A percentile compares a stretch with the other conserved stretches of the same genome.
Evolutionary conservation across 2,888 invertebrate genomes (phyloP).

Genomic region (Brachypterus glaber): DNA sequence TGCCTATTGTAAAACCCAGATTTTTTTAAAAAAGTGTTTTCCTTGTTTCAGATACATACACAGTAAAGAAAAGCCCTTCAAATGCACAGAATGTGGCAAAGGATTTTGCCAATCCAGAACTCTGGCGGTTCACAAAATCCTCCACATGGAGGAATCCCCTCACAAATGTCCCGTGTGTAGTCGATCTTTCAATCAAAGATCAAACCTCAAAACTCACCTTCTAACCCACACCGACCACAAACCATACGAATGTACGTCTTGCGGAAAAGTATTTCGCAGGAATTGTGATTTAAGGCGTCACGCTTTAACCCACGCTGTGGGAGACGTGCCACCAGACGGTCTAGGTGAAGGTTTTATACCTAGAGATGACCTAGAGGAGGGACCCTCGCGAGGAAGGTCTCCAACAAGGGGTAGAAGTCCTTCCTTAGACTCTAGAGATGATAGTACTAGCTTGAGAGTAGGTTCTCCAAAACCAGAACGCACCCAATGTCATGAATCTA

Average conservation of each 20-base stretch:
- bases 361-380: conserved; percentile 40
- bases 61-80: conserved; percentile 97
- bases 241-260: conserved; percentile 35
- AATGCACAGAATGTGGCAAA: conserved; percentile 93
- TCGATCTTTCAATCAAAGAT: conserved; percentile 85
- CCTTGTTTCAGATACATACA: conserved; percentile 74
- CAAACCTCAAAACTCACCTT: conserved; percentile 84
- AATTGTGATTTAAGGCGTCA: conserved; percentile 87
- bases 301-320: conserved; percentile 82
- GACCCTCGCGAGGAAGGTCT: conserved; percentile 1
- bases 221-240: conserved; percentile 70
- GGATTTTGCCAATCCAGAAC: conserved; percentile 98
- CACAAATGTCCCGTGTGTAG: conserved; percentile 88
- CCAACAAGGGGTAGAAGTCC: conserved; percentile 25
- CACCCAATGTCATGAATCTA: conserved; percentile 54
- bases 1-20: too few relatives aligned
- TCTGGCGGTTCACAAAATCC: conserved; percentile 88
- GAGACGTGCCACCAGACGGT: conserved; percentile 71
- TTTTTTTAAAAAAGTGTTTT: background rate
- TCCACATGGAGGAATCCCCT: conserved; percentile 88
- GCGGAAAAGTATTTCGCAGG: conserved; percentile 42
- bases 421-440: conserved; percentile 33
- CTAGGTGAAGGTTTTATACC: conserved; percentile 36
- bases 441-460: conserved; percentile 42
- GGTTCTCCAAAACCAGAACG: conserved; percentile 48